Evolutionary conservation across 2,113 vertebrate species (phyloP), one percentile per base, ranked within the genome.

Genomic region (Pelvicachromis taeniatus): DNA sequence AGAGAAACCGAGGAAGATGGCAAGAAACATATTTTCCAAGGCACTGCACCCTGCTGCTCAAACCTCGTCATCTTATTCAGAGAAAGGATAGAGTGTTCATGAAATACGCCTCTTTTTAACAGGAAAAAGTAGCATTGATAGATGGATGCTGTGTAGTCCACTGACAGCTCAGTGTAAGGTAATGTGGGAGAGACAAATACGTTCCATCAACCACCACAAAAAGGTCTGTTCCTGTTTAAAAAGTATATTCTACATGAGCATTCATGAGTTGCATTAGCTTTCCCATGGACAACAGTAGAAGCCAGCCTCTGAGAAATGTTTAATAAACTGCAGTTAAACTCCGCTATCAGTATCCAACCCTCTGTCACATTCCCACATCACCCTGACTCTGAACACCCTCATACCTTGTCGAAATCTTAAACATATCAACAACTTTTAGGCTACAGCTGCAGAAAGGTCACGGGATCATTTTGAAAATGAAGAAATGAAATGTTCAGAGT

Each of bases 71-170:
- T 92, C 86, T 87, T 54, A 52, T 80, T 85, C 78, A 90, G 86
- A 90, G 81, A 93, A 89, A 89, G 81, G 78, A 86, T 85, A 84
- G 82, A 86, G 86, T 87, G 89, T 90, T 83, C 11, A 29, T 91
- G 58, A 89, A 92, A 92, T 85, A 45, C 77, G 35, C 45, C 82
- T 85, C 55, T 42, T 88, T 80, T 89, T 77, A 86, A 85, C 82
- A 83, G 84, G 89, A 85, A 89, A 93, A 89, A 81, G 81, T 83
- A 91, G 90, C 88, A 85, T 75, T 93, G 91, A 93, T 87, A 86
- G 88, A 92, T 91, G 90, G 91, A 83, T 1, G 80, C 75, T 56
- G 85, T 88, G 90, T 88, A 80, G 70, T 63, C 87, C 78, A 45
- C 78, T 85, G 93, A 91, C 88, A 87, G 87, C 87, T 85, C 88